These are phyloP conservation scores for Tachina fera DNA, from an alignment of 2,888 invertebrate species.

Conservation along the genomic window DNA sequence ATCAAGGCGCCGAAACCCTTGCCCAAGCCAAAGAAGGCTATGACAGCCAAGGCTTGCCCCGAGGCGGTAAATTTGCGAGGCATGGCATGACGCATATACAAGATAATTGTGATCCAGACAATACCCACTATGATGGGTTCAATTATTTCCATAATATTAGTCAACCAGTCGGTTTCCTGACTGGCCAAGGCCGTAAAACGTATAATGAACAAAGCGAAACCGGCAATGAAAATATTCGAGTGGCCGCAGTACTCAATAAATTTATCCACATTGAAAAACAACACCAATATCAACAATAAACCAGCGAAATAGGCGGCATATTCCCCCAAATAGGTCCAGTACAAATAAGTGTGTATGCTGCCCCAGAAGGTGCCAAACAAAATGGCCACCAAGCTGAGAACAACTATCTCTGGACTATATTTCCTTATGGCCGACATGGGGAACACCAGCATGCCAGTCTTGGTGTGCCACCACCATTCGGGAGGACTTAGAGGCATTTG, in stretches of 20 bases:
- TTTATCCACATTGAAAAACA: slow-evolving; percentile 87
- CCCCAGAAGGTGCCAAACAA: slow-evolving; percentile 91
- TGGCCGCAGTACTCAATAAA: slow-evolving; percentile 92
- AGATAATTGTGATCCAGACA: slow-evolving; percentile 91
- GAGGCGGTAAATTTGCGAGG: slow-evolving; percentile 90
- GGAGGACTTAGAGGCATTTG: slow-evolving; percentile 91
- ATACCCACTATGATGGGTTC: slow-evolving; percentile 90
- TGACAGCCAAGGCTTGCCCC: slow-evolving; percentile 90
- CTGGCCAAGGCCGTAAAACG: slow-evolving; percentile 87
- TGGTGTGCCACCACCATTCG: slow-evolving; percentile 95
- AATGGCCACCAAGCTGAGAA: slow-evolving; percentile 87
- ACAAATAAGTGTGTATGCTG: slow-evolving; percentile 90
- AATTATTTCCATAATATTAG: slow-evolving; percentile 88
- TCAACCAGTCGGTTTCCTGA: slow-evolving; percentile 85
- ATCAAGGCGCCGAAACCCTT: slow-evolving; percentile 89
- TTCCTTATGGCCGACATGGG: slow-evolving; percentile 91
- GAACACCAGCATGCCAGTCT: slow-evolving; percentile 89
- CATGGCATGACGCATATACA: slow-evolving; percentile 92
- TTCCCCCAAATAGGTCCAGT: slow-evolving; percentile 85
- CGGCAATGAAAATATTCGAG: slow-evolving; percentile 91
- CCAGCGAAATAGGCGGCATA: slow-evolving; percentile 76
- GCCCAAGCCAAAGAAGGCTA: slow-evolving; percentile 91
- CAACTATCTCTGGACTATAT: slow-evolving; percentile 89
- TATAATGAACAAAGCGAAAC: slow-evolving; percentile 91
- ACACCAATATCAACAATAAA: slow-evolving; percentile 77